Conservation (phyloP, 2,113 vertebrate genomes). For the Megalops atlanticus region DNA sequence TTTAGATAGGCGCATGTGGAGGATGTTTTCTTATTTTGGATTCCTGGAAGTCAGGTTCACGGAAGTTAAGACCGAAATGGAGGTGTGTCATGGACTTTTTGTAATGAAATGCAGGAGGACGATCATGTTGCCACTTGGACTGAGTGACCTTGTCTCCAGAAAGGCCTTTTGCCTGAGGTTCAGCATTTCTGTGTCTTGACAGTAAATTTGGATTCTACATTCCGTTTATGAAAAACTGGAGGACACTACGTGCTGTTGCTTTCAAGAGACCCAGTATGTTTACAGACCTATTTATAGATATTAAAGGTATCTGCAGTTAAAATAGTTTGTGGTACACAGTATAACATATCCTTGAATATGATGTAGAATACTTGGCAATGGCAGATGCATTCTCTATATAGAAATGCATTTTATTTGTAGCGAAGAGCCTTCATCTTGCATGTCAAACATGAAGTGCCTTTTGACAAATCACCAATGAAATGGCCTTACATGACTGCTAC, state of each 20-base stretch:
- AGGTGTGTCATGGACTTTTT: neutral
- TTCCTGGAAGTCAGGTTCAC: neutral
- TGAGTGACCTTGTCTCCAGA: neutral
- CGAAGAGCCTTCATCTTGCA: neutral
- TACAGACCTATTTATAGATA: neutral
- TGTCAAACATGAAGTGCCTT: neutral
- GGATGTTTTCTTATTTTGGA: neutral
- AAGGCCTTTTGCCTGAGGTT: neutral
- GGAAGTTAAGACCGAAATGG: neutral
- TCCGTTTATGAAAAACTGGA: neutral
- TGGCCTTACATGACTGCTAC: neutral
- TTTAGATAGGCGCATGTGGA: neutral
- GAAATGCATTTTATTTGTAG: neutral
- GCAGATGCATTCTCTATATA: neutral
- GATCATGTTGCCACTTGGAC: neutral
- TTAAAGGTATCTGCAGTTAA: neutral
- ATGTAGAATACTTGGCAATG: neutral
- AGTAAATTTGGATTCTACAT: neutral
- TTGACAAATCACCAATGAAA: neutral
- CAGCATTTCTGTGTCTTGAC: neutral
- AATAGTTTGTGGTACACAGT: neutral
- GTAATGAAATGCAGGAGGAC: neutral
- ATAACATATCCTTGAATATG: neutral
- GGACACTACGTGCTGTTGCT: neutral
- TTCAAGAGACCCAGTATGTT: neutral